phyloP scores from a whole-genome alignment of 2,888 invertebrate species.

The Ichneumon xanthorius region DNA sequence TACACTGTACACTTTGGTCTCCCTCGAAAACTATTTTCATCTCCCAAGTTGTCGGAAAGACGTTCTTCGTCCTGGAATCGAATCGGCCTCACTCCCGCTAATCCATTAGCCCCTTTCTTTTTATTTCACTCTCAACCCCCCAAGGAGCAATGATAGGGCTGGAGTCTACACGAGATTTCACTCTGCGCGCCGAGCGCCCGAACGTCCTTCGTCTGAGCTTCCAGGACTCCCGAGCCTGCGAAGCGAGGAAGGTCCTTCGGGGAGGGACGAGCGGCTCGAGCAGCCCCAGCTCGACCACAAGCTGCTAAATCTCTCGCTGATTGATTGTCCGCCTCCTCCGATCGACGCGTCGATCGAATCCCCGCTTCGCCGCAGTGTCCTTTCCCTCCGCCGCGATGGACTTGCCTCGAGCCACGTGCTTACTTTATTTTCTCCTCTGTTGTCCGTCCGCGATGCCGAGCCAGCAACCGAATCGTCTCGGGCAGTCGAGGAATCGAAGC shows the following conservation, averaged over 20 bases:
- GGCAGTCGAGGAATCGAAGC: background rate
- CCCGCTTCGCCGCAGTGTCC: slow-evolving; percentile 31
- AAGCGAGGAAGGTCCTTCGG: slow-evolving; percentile 10
- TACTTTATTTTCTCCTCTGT: slow-evolving; percentile 32
- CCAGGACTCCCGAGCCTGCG: background rate
- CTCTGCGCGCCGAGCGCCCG: background rate
- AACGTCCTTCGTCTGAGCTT: background rate
- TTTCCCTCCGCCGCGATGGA: slow-evolving; percentile 36
- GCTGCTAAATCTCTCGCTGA: slow-evolving; percentile 60
- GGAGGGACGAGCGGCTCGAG: background rate
- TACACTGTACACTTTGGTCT: too few species aligned
- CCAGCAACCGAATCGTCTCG: slow-evolving; percentile 1
- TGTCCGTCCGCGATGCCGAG: background rate
- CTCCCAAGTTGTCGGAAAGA: too few species aligned
- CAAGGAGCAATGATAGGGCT: background rate
- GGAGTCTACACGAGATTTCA: slow-evolving; percentile 3
- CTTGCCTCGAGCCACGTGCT: slow-evolving; percentile 64
- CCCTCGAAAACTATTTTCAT: too few species aligned
- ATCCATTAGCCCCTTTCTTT: background rate
- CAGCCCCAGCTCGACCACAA: slow-evolving; percentile 34
- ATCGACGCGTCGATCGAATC: slow-evolving; percentile 64
- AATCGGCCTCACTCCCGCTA: background rate
- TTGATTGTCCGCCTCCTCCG: slow-evolving; percentile 65
- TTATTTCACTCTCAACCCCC: background rate
- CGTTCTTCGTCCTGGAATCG: background rate